Percentiles rank a stretch among this genome's conserved stretches.
Conservation (phyloP, 2,797 vertebrate genomes). For the Rhinichthys osculus region DNA sequence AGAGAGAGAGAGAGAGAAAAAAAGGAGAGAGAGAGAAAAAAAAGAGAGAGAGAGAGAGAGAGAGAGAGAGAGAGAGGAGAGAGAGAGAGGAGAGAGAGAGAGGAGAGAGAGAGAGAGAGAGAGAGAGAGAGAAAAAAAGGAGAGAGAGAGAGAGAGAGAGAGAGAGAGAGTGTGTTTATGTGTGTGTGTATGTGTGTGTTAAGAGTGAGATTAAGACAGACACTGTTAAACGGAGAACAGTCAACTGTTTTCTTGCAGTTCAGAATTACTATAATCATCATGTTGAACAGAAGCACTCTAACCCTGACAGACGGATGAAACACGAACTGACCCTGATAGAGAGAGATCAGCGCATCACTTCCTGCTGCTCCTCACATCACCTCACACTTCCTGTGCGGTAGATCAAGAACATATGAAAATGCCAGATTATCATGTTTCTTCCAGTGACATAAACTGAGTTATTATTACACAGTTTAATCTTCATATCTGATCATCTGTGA, state of each 20-base stretch:
- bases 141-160: too few species aligned
- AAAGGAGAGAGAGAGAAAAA: too few species aligned
- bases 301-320: background rate
- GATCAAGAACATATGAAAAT: background rate
- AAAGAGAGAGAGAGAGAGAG: too few species aligned
- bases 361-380: conserved; percentile 75
- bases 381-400: conserved; percentile 70
- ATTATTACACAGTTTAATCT: conserved; percentile 30
- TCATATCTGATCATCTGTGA: conserved; percentile 13
- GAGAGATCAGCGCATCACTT: conserved; percentile 71
- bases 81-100: too few species aligned
- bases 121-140: too few species aligned
- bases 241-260: background rate
- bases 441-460: background rate
- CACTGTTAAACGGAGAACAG: background rate
- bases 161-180: too few species aligned
- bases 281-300: background rate
- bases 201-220: conserved; percentile 20
- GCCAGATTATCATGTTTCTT: background rate
- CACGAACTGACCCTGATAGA: background rate
- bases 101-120: too few species aligned
- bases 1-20: too few species aligned
- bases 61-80: too few species aligned
- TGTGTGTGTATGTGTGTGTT: too few species aligned
- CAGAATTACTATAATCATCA: background rate